A percentile compares a stretch with the other conserved stretches of the same genome.
Conservation (phyloP, 2,113 vertebrate species). For the Otolemur garnettii region DNA sequence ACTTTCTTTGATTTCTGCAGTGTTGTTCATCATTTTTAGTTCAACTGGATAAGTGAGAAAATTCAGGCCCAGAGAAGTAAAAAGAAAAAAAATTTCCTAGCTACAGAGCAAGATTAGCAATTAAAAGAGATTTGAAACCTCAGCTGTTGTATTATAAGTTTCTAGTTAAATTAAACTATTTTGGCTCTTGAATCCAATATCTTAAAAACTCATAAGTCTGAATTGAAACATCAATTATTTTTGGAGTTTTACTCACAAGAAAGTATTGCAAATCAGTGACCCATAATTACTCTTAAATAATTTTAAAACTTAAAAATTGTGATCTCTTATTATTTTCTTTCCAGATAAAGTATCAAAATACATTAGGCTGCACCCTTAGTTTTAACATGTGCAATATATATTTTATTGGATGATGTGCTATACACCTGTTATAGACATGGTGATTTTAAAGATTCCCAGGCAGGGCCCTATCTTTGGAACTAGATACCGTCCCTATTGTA, state of each 20-base stretch:
- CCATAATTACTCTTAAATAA: neutral
- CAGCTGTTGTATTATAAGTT: neutral
- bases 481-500: neutral
- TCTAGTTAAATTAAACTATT: conserved; percentile 15
- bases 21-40: neutral
- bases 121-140: neutral
- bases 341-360: conserved; percentile 28
- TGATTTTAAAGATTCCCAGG: conserved; percentile 41
- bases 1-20: neutral
- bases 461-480: neutral
- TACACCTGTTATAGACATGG: neutral
- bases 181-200: conserved; percentile 34
- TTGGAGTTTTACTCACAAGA: neutral
- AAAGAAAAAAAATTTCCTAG: neutral
- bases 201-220: neutral
- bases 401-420: neutral
- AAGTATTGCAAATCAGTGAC: conserved; percentile 35
- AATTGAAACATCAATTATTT: neutral
- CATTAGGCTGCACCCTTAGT: neutral
- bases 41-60: conserved; percentile 57
- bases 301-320: conserved; percentile 44
- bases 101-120: conserved; percentile 9
- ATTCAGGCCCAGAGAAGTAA: neutral
- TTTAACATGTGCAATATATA: neutral
- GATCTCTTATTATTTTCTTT: conserved; percentile 5